These are phyloP conservation scores for Drosophila eugracilis DNA, from an alignment of 1,140 invertebrate species.

Conservation along the genomic window DNA sequence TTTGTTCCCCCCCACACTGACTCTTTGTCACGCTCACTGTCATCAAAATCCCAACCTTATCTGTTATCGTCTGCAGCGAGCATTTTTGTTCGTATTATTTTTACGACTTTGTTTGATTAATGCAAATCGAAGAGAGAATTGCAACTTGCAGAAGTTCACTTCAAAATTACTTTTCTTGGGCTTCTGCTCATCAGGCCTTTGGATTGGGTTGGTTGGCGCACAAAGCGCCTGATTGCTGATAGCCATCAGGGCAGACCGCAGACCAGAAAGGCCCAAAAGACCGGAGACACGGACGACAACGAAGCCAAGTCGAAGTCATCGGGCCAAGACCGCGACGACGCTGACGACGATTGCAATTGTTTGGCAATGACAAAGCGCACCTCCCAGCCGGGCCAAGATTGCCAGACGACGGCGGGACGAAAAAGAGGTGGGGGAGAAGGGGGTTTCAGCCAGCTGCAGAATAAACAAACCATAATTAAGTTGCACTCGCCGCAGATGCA, in stretches of 20 bases:
- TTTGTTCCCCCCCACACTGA: neutral
- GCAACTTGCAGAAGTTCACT: conserved; percentile 57
- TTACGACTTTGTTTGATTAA: conserved; percentile 64
- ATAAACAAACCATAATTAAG: conserved; percentile 83
- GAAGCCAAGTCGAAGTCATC: conserved; percentile 17
- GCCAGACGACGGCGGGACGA: conserved; percentile 2
- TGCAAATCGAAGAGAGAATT: conserved; percentile 62
- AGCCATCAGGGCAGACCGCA: conserved; percentile 65
- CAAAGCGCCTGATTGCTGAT: conserved; percentile 83
- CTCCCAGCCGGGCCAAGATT: conserved; percentile 60
- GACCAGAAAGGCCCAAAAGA: conserved; percentile 17
- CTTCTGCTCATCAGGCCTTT: conserved; percentile 50
- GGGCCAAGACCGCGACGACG: conserved; percentile 51
- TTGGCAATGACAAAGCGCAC: conserved; percentile 82
- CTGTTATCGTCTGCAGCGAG: conserved; percentile 39
- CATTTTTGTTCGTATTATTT: conserved; percentile 42
- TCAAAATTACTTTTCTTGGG: conserved; percentile 25
- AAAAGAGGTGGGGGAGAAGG: neutral
- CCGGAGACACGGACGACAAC: conserved; percentile 2
- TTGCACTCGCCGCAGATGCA: conserved; percentile 62
- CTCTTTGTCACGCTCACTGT: conserved; percentile 21
- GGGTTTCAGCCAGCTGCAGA: conserved; percentile 28
- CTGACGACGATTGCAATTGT: conserved; percentile 75
- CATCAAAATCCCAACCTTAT: conserved; percentile 48
- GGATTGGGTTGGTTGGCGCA: conserved; percentile 59